These are phyloP conservation scores for Coboldia fuscipes DNA, from an alignment of 1,140 invertebrate genomes.

Conservation along the genomic window DNA sequence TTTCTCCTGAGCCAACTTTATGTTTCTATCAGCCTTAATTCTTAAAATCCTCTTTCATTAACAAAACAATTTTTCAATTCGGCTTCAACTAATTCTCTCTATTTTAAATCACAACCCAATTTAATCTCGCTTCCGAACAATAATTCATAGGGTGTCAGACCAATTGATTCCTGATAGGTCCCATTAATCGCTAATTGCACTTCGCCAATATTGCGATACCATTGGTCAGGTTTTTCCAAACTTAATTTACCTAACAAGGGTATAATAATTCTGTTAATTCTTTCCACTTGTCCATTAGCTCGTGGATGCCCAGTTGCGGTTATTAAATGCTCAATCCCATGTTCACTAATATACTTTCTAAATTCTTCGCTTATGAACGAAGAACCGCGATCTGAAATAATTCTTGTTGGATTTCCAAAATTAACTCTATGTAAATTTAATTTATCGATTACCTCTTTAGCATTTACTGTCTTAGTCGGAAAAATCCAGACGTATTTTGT, in stretches of 20 bases:
- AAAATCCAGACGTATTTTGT: slow-evolving; percentile 10
- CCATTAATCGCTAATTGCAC: slow-evolving; percentile 13
- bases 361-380: no score
- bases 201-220: slow-evolving; percentile 12
- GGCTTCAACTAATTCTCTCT: slow-evolving; percentile 1
- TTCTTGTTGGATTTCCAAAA: slow-evolving; percentile 14
- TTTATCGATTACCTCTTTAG: slow-evolving; percentile 6
- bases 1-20: slow-evolving; percentile 11
- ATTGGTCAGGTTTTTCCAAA: slow-evolving; percentile 10
- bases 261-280: slow-evolving; percentile 8
- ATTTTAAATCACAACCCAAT: slow-evolving; percentile 1
- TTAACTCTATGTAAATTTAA: slow-evolving; percentile 6
- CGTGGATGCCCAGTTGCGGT: slow-evolving; percentile 11
- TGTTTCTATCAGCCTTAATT: slow-evolving; percentile 8
- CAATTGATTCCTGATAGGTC: slow-evolving; percentile 6
- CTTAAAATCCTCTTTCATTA: slow-evolving; percentile 2
- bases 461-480: slow-evolving; percentile 1
- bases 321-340: slow-evolving; percentile 12
- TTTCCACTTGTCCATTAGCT: slow-evolving; percentile 11
- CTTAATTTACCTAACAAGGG: slow-evolving; percentile 9
- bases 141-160: slow-evolving; percentile 5
- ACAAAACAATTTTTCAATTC: not conserved
- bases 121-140: slow-evolving; percentile 13
- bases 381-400: slow-evolving; percentile 7
- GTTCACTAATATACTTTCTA: slow-evolving; percentile 7